Evolutionary conservation across 2,888 invertebrate genomes (phyloP), one percentile per base, ranked within the genome.

Genomic region (Lochmaea crataegi): DNA sequence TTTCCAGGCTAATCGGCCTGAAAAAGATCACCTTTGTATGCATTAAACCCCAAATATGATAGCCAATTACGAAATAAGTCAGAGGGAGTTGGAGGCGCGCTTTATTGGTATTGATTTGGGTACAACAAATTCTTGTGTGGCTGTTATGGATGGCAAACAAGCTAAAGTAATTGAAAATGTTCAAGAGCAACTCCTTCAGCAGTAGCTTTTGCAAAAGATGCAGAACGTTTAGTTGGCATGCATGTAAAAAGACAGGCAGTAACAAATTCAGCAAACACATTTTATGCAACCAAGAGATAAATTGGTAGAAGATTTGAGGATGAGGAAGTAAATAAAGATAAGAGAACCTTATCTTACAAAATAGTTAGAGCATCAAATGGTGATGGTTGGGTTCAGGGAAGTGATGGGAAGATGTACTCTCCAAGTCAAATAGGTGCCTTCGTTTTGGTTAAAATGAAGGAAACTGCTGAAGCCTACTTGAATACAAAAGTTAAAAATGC

Each of bases 41-140:
- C 76, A 63, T 74, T 80, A 77, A 80, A 79, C 64, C 82, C 84
- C 9, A 85, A 82, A 82, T 84, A 85, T 83, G 85, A 83, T 72
- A 68, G 65, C 67, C 86, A 85, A 77, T 76, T 84, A 57, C 85
- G 87, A 48, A 81, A 83, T 74, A 87, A 86, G 86, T 94, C 96
- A 0, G 96, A 96, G 81, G 94, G 94, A 68, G 97, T 98, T 41
- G 94, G 94, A 81, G 99, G 99, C 10, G 95, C 97, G n/a, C 51
- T 99, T 99, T 81, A 97, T 99, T 81, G 99, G 99, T 80, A 99
- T 99, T 83, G 99, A 99, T 90, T 91, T 99, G 88, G 99, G 99
- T 16, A 99, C 99, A 57, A 99, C 99, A 71, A 99, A 99, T 88
- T 99, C 99, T 0, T 99, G 99, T 87, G 97, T 99, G 12, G 98